Percentiles rank a stretch among this genome's conserved stretches.
These are phyloP conservation scores for Lasioglossum malachurum DNA, from an alignment of 2,888 invertebrate species.

Conservation along the genomic window DNA sequence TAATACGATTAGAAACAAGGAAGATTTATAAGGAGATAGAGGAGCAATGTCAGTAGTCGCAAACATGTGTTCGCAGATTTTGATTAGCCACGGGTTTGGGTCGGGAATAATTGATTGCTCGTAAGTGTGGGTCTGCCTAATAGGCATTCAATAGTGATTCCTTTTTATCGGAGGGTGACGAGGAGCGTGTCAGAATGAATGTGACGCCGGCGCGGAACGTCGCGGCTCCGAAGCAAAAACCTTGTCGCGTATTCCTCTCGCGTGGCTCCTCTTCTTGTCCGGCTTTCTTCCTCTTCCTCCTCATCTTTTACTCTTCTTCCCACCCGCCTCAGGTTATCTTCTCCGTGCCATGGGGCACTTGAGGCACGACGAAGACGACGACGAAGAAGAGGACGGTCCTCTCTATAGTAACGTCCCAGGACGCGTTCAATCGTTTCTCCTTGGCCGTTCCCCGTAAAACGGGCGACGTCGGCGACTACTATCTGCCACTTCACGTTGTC, in stretches of 20 bases:
- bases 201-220: slow-evolving; percentile 77
- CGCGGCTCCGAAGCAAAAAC: slow-evolving; percentile 76
- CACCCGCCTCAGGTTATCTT: slow-evolving; percentile 50
- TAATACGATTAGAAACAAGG: not conserved
- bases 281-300: slow-evolving; percentile 51
- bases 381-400: slow-evolving; percentile 44
- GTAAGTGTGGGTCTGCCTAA: not conserved
- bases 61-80: not conserved
- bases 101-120: not conserved
- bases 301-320: slow-evolving; percentile 43
- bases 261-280: slow-evolving; percentile 70
- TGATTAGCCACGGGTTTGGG: not conserved
- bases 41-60: not conserved
- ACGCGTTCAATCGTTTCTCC: slow-evolving; percentile 62
- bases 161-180: slow-evolving; percentile 64
- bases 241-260: slow-evolving; percentile 72
- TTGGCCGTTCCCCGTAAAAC: slow-evolving; percentile 60
- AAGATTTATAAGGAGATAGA: not conserved
- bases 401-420: slow-evolving; percentile 59
- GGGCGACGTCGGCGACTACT: slow-evolving; percentile 64
- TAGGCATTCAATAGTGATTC: slow-evolving; percentile 26
- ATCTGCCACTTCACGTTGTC: slow-evolving; percentile 71
- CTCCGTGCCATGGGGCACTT: slow-evolving; percentile 68
- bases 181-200: slow-evolving; percentile 77
- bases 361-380: slow-evolving; percentile 59